Conservation (phyloP, 2,888 invertebrate species). For the Tipula vernalis region DNA sequence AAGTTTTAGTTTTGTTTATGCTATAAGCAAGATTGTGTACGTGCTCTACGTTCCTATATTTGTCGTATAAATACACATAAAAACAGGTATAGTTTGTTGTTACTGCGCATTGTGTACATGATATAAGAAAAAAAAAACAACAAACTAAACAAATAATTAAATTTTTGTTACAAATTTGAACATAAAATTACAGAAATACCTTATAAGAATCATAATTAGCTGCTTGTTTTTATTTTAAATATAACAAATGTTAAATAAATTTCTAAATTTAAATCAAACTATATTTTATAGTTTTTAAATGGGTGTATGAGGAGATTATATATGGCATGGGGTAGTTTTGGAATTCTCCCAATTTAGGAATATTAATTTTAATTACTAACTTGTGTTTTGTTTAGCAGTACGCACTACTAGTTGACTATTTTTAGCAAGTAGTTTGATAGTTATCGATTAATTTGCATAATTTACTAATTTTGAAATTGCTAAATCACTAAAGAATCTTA, state of each 20-base stretch:
- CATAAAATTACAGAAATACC: neutral
- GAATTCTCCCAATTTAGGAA: neutral
- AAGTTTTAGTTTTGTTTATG: neutral
- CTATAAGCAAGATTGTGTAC: neutral
- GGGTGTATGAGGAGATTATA: neutral
- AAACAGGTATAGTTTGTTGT: neutral
- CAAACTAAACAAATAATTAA: neutral
- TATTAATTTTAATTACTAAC: neutral
- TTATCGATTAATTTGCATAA: neutral
- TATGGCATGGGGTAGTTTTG: neutral
- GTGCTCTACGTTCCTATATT: neutral
- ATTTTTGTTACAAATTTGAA: neutral
- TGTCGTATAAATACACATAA: neutral
- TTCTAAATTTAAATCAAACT: neutral
- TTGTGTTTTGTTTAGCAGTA: neutral
- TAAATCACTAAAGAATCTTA: too few relatives aligned
- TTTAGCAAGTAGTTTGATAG: neutral
- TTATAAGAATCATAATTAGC: neutral
- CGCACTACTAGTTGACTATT: neutral
- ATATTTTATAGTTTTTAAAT: neutral
- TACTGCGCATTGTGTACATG: neutral
- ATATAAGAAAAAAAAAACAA: neutral
- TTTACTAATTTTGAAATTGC: neutral
- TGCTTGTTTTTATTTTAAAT: neutral
- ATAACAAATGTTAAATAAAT: neutral